Evolutionary conservation across 2,888 invertebrate species (phyloP).

Genomic region (Hypomecis punctinalis): DNA sequence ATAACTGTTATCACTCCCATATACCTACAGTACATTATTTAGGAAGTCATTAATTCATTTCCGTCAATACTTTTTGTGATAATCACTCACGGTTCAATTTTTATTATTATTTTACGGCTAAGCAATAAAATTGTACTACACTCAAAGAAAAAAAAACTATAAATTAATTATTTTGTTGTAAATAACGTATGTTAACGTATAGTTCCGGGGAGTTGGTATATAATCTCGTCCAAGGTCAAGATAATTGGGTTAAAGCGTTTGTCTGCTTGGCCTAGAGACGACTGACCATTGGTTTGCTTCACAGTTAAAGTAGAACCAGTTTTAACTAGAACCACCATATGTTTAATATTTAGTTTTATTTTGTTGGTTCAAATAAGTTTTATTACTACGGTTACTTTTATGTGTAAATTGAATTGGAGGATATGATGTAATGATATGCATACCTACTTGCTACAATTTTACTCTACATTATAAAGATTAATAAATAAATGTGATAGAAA

Average conservation of each 20-base stretch:
- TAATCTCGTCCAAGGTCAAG: constrained; percentile 53
- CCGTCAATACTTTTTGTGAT: neutral
- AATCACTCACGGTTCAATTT: neutral
- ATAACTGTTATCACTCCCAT: too few species aligned
- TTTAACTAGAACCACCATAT: constrained; percentile 16
- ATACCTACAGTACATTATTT: neutral
- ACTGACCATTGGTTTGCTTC: constrained; percentile 5
- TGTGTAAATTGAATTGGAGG: too few species aligned
- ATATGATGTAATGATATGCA: too few species aligned
- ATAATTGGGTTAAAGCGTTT: constrained; percentile 44
- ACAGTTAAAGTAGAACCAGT: constrained; percentile 15
- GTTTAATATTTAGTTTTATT: neutral
- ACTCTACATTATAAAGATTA: neutral
- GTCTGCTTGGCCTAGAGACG: constrained; percentile 25
- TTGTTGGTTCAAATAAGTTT: neutral
- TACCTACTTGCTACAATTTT: too few species aligned
- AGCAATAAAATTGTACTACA: neutral
- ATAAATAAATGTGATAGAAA: too few species aligned
- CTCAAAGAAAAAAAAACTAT: neutral
- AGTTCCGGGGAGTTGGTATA: constrained; percentile 31
- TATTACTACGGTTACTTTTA: neutral
- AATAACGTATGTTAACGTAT: neutral
- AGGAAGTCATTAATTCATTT: constrained; percentile 11
- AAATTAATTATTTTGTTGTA: constrained; percentile 3
- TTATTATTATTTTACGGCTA: constrained; percentile 10